phyloP scores from a whole-genome alignment of 2,888 invertebrate species.

The Alsophila aescularia region DNA sequence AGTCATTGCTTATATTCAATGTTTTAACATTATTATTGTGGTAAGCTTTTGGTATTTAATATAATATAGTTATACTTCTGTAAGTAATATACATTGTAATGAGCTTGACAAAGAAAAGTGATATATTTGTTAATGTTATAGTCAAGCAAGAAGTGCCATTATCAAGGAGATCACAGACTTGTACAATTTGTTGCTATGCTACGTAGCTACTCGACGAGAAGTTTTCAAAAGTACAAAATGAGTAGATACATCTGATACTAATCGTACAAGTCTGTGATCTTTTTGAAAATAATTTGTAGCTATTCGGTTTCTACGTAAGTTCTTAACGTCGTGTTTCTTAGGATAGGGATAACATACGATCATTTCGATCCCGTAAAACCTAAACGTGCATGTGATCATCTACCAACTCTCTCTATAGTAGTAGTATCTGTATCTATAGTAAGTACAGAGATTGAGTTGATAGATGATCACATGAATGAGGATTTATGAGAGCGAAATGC shows the following conservation, averaged over 20 bases:
- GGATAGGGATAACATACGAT: not conserved
- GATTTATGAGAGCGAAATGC: too few species aligned
- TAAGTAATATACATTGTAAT: conserved; percentile 17
- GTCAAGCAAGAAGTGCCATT: conserved; percentile 68
- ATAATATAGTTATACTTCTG: not conserved
- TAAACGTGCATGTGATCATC: not conserved
- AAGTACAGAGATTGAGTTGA: too few species aligned
- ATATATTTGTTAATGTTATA: conserved; percentile 53
- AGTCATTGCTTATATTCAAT: not conserved
- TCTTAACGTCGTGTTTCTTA: not conserved
- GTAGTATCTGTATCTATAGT: too few species aligned
- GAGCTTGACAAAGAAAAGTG: conserved; percentile 48
- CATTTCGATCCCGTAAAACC: conserved; percentile 9
- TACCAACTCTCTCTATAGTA: not conserved
- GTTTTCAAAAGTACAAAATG: not conserved
- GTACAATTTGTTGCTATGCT: not conserved
- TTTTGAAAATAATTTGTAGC: conserved; percentile 24
- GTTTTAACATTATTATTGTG: not conserved
- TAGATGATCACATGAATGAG: too few species aligned
- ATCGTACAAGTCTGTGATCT: conserved; percentile 9
- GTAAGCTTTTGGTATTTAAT: conserved; percentile 4
- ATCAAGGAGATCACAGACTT: conserved; percentile 11
- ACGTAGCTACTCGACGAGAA: not conserved
- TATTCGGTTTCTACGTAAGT: conserved; percentile 23
- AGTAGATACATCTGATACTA: not conserved